Percentiles rank a stretch among this genome's conserved stretches.
These are phyloP conservation scores for Trichonephila inaurata DNA, from an alignment of 1,140 invertebrate species.

Conservation along the genomic window DNA sequence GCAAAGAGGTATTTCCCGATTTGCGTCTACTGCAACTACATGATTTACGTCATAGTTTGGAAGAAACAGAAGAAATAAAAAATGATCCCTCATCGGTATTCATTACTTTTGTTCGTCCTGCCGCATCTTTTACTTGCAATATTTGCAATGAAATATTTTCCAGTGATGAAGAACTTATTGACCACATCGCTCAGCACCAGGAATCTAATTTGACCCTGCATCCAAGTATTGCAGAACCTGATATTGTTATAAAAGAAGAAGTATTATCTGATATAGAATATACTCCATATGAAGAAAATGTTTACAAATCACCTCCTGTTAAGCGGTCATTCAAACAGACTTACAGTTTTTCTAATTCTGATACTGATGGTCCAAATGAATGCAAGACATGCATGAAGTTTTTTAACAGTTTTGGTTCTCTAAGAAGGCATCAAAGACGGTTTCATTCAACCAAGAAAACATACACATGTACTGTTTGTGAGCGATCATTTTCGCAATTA, in stretches of 20 bases:
- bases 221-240: background rate
- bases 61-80: background rate
- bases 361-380: background rate
- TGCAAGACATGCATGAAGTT: background rate
- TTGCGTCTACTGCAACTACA: constrained; percentile 41
- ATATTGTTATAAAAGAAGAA: background rate
- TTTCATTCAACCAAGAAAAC: constrained; percentile 11
- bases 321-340: background rate
- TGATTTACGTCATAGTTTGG: constrained; percentile 60
- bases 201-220: background rate
- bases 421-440: constrained; percentile 2
- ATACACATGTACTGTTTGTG: background rate
- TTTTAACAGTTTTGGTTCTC: background rate
- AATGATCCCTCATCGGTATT: background rate
- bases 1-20: constrained; percentile 51
- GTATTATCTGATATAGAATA: background rate
- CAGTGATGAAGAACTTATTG: constrained; percentile 36
- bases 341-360: background rate
- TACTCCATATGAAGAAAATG: background rate
- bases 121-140: background rate
- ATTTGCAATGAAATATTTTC: constrained; percentile 28
- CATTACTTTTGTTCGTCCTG: background rate
- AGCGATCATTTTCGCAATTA: background rate
- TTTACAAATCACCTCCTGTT: background rate
- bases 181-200: constrained; percentile 29